Evolutionary conservation across 2,888 invertebrate species (phyloP).

Genomic region (Melinopterus prodromus): DNA sequence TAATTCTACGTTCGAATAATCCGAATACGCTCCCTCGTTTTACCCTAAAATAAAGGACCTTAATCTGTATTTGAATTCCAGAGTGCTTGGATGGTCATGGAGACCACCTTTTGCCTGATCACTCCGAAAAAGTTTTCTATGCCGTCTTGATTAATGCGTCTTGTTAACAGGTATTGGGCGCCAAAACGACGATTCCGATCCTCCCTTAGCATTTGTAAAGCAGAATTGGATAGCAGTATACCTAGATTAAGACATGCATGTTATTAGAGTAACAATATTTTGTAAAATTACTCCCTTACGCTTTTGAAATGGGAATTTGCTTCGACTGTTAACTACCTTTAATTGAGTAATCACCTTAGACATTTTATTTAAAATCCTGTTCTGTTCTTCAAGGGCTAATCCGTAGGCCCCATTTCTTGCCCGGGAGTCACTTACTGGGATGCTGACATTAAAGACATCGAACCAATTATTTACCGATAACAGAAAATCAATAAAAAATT

Average conservation of each 20-base stretch:
- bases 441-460: no score
- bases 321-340: no score
- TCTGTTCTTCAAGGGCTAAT: background rate
- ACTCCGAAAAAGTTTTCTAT: background rate
- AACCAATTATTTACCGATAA: no score
- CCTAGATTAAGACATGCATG: background rate
- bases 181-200: background rate
- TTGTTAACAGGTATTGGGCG: background rate
- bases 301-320: no score
- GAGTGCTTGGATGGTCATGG: background rate
- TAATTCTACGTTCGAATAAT: no score
- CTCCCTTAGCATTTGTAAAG: conserved; percentile 4
- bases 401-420: background rate
- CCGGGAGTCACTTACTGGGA: background rate
- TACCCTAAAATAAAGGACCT: no score
- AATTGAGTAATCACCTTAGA: background rate
- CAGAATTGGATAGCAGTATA: background rate
- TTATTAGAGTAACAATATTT: background rate
- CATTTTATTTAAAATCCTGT: background rate
- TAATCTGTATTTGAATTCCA: no score
- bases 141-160: background rate
- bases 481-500: no score
- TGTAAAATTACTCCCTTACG: background rate
- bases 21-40: no score
- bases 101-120: background rate